Evolutionary conservation across 2,888 invertebrate genomes (phyloP).

Genomic region (Diarsia dahlii): DNA sequence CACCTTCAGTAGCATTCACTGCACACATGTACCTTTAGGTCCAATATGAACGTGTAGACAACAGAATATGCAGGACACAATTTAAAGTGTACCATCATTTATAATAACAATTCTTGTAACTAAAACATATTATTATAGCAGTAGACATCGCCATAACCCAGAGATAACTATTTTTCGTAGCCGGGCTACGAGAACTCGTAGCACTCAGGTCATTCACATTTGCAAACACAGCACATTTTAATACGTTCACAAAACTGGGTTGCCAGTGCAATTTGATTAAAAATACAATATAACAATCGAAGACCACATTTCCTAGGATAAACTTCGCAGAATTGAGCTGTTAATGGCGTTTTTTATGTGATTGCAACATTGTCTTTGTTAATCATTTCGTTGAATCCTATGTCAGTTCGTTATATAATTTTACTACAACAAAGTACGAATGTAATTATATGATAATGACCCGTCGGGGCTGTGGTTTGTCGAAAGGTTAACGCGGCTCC

Average conservation of each 20-base stretch:
- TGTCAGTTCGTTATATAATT: conserved; percentile 45
- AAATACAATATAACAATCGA: conserved; percentile 55
- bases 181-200: conserved; percentile 1
- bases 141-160: too few species aligned
- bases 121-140: background rate
- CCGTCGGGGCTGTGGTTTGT: too few species aligned
- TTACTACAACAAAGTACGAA: conserved; percentile 31
- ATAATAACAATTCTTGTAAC: background rate
- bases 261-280: conserved; percentile 33
- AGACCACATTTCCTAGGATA: conserved; percentile 59
- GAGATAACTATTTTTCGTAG: background rate
- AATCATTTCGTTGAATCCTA: conserved; percentile 73
- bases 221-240: background rate
- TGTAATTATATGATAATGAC: conserved; percentile 20
- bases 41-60: background rate
- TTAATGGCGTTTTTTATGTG: conserved; percentile 54
- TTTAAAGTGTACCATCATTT: background rate
- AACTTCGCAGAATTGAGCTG: conserved; percentile 58
- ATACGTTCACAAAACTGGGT: conserved; percentile 32
- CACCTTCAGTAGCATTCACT: background rate
- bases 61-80: background rate
- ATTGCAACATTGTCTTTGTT: conserved; percentile 57
- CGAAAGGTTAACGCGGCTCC: too few species aligned
- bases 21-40: too few species aligned
- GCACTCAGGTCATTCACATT: background rate